phyloP scores from a whole-genome alignment of 2,797 vertebrate genomes.

The Pangasius mekongensis region DNA sequence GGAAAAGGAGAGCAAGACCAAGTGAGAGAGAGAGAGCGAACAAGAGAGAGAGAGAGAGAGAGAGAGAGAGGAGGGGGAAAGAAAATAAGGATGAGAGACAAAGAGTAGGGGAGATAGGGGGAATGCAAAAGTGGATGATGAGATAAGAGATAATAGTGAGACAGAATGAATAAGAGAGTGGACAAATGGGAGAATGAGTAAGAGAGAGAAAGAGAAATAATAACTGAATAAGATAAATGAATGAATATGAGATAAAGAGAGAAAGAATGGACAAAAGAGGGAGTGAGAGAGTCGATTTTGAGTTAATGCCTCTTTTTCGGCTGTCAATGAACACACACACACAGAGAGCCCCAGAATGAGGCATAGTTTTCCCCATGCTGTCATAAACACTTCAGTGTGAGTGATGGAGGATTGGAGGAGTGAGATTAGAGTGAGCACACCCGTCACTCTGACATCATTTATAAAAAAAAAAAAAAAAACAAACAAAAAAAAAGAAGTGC shows the following conservation, averaged over 20 bases:
- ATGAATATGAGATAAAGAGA: not conserved
- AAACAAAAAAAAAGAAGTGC: slow-evolving; percentile 14
- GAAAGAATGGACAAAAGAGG: not conserved
- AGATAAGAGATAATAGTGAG: slow-evolving; percentile 18
- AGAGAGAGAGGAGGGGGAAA: not conserved
- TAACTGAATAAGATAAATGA: not conserved
- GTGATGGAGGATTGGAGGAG: slow-evolving; percentile 37
- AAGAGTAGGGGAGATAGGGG: not conserved
- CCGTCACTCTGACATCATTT: slow-evolving; percentile 43
- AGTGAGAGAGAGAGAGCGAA: not conserved
- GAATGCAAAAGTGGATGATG: slow-evolving; percentile 22
- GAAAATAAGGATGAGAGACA: slow-evolving; percentile 1
- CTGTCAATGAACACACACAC: slow-evolving; percentile 3
- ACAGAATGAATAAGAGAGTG: not conserved
- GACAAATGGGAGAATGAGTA: slow-evolving; percentile 10
- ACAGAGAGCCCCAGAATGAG: not conserved
- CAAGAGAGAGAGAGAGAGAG: not conserved
- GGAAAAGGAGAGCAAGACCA: not conserved
- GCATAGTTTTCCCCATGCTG: slow-evolving; percentile 2
- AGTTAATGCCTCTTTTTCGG: not conserved
- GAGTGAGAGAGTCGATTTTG: not conserved
- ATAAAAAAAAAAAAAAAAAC: slow-evolving; percentile 35
- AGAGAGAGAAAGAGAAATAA: slow-evolving; percentile 26
- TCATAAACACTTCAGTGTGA: slow-evolving; percentile 46
- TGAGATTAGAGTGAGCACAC: slow-evolving; percentile 38